Conservation (phyloP, 1,140 invertebrate genomes). For the Drosophila rufa region DNA sequence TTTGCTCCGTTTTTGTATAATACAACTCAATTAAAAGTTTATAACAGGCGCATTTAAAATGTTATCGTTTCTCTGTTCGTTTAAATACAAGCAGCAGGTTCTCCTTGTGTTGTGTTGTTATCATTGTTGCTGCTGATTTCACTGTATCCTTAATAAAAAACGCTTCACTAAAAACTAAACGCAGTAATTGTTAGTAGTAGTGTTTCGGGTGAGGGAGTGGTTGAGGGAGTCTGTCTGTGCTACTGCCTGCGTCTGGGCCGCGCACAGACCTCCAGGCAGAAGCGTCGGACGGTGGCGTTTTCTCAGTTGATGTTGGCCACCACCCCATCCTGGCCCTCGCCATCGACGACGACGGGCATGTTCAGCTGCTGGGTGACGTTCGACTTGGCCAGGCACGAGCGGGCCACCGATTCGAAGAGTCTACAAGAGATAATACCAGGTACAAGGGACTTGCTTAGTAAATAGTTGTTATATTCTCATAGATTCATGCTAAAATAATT, state of each 20-base stretch:
- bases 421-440: conserved; percentile 85
- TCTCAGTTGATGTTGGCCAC: conserved; percentile 77
- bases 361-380: conserved; percentile 79
- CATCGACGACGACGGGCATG: conserved; percentile 74
- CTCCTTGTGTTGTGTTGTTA: conserved; percentile 11
- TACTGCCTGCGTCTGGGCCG: conserved; percentile 45
- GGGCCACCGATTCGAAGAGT: conserved; percentile 96
- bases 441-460: conserved; percentile 24
- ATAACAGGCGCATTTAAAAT: conserved; percentile 73
- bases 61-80: conserved; percentile 59
- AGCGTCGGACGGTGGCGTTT: conserved; percentile 56
- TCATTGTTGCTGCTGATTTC: conserved; percentile 28
- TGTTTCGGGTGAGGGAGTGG: conserved; percentile 16
- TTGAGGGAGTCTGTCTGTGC: conserved; percentile 3
- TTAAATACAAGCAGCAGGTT: conserved; percentile 56
- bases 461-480: conserved; percentile 38
- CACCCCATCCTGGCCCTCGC: conserved; percentile 66
- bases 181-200: conserved; percentile 56
- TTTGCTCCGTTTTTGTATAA: conserved; percentile 56
- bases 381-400: conserved; percentile 95
- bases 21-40: conserved; percentile 78
- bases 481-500: conserved; percentile 39
- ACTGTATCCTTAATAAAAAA: conserved; percentile 74
- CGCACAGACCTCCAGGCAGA: conserved; percentile 56
- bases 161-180: conserved; percentile 72